Evolutionary conservation across 2,888 invertebrate genomes (phyloP), one percentile per base, ranked within the genome.

Genomic region (Epistrophella euchroma): DNA sequence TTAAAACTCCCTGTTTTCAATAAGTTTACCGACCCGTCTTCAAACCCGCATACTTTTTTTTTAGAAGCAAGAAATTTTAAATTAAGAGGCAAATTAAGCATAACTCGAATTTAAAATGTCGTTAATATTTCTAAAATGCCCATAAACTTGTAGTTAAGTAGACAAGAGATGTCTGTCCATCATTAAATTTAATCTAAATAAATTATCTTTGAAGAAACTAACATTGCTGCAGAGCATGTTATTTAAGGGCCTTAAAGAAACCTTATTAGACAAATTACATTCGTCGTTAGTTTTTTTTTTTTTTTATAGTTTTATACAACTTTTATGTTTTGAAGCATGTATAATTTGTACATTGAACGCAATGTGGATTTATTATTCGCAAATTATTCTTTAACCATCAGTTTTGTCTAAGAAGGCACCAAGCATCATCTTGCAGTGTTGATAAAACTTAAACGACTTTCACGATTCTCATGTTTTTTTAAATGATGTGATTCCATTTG

Each of bases 391-490:
- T 52, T 28, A 74, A 70, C 55, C 56, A 71, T 66, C 71, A 60
- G 22, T 50, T 19, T 35, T 28, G 32, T 50, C 56, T 35, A 25
- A 52, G 68, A 50, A 45, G 58, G 13, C n/a, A 45, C 11, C 11
- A 35, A 35, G 19, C 40, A 4, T 32, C 32, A 19, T 40, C 17
- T 37, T 25, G 17, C 28, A 55, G n/a, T 43, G 28, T 32, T 13
- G 11, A 11, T 45, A 32, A 32, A 45, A 52, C 35, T n/a, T 35
- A 5, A 25, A 64, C 13, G 55, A n/a, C 28, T 43, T 70, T 43
- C 84, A 85, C 75, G 84, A 80, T 66, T 47, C 75, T 37, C 45
- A 84, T 84, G 79, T 84, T 72, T 84, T 72, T 79, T 37, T 45
- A 84, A 19, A 71, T 74, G 66, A 75, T 58, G 43, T 76, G 62